Conservation (phyloP, 2,113 vertebrate genomes). For the Phainopepla nitens region DNA sequence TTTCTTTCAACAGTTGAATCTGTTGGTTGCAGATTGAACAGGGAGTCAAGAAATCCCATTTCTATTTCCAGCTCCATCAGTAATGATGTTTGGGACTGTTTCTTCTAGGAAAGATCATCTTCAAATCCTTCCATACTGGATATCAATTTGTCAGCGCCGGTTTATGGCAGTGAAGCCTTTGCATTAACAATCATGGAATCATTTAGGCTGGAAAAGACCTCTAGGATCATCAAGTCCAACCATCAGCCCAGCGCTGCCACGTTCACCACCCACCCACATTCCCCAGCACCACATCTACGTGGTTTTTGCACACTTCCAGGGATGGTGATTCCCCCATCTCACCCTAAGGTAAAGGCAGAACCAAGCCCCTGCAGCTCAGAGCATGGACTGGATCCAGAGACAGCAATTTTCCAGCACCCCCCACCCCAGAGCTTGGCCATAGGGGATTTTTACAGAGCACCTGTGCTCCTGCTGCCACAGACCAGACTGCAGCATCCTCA, state of each 20-base stretch:
- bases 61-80: background rate
- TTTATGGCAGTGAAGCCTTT: background rate
- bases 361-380: background rate
- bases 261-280: background rate
- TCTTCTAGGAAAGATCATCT: background rate
- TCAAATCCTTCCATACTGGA: background rate
- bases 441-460: background rate
- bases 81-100: background rate
- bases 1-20: background rate
- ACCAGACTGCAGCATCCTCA: background rate
- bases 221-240: background rate
- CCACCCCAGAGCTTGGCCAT: accelerated
- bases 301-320: background rate
- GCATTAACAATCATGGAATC: background rate
- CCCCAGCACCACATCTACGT: accelerated
- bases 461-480: background rate
- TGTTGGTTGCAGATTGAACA: background rate
- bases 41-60: background rate
- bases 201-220: background rate
- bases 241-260: background rate
- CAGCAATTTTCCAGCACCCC: background rate
- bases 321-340: background rate
- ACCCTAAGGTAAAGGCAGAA: background rate
- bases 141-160: background rate
- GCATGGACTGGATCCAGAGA: background rate